Evolutionary conservation across 2,113 vertebrate genomes (phyloP), one percentile per base, ranked within the genome.

Genomic region (Tor tambroides): DNA sequence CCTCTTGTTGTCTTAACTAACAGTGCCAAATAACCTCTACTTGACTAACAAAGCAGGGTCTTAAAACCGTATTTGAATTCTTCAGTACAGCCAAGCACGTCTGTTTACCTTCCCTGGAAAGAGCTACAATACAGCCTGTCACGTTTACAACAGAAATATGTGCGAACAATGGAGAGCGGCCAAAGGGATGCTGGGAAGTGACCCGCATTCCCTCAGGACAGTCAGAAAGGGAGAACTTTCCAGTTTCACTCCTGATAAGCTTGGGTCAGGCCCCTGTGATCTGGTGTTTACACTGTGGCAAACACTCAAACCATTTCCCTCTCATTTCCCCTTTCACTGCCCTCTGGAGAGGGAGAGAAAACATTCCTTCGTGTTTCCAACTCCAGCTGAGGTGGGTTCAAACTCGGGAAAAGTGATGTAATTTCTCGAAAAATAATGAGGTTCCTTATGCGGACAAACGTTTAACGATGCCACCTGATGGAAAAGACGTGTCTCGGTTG

Each of bases 401-500:
- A 86, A 72, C 83, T 91, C 80, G 88, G 91, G 90, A 92, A 92
- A 92, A 92, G 91, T 94, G 93, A 94, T 91, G 93, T 95, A 83
- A 94, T 93, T 93, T 89, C 85, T 67, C 85, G 91, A 87, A 90
- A 93, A 93, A 93, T 89, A 91, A 76, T 92, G 92, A 15, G 89
- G 93, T 94, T 93, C 85, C 91, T 89, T 91, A 91, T 89, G 90
- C 89, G 87, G 86, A 90, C 87, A 87, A 87, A 92, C 89, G 79
- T 93, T 93, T 93, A 93, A 91, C 90, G 92, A 91, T 94, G 93
- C 90, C 91, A 87, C 89, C 91, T 89, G 83, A 86, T 93, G 89
- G 86, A 90, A 89, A 92, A 92, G 92, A 89, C 75, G 74, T n/a
- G n/a, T 65, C 43, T 86, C 85, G 0, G n/a, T 91, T 89, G 87